A percentile compares a stretch with the other conserved stretches of the same genome.
Evolutionary conservation across 2,797 vertebrate species (phyloP).

Genomic region (Poecile montanus): DNA sequence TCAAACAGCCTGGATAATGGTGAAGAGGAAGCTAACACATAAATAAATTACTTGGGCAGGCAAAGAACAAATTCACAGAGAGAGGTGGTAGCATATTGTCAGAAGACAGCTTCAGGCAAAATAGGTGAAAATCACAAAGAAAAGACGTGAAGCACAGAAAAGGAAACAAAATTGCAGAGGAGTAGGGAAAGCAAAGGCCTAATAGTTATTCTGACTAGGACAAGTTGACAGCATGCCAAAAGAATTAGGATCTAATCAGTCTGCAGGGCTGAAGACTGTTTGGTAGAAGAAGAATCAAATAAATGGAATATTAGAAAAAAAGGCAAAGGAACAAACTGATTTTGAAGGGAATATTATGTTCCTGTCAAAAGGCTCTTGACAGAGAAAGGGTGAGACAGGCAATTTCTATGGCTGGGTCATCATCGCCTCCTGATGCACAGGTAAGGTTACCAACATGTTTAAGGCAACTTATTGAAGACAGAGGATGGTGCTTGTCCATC

Average conservation of each 20-base stretch:
- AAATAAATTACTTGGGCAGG: constrained; percentile 73
- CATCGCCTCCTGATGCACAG: constrained; percentile 19
- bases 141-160: constrained; percentile 61
- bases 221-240: constrained; percentile 71
- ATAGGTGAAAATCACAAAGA: constrained; percentile 75
- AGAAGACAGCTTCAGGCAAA: constrained; percentile 71
- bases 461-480: not conserved
- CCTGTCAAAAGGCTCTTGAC: constrained; percentile 71
- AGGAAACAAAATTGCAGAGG: constrained; percentile 69
- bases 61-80: constrained; percentile 69
- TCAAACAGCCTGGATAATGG: constrained; percentile 33
- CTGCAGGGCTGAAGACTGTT: constrained; percentile 34
- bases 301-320: constrained; percentile 57
- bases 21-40: constrained; percentile 21
- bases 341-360: constrained; percentile 75
- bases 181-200: constrained; percentile 65
- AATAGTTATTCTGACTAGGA: constrained; percentile 67
- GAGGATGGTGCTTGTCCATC: not conserved
- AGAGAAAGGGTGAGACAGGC: constrained; percentile 67
- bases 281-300: constrained; percentile 59
- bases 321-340: constrained; percentile 62
- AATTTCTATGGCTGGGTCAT: constrained; percentile 60
- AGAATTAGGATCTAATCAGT: constrained; percentile 77
- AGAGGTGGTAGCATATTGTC: constrained; percentile 70
- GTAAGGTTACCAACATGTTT: constrained; percentile 13